phyloP scores from a whole-genome alignment of 2,888 invertebrate genomes.

The Helobdella robusta region DNA sequence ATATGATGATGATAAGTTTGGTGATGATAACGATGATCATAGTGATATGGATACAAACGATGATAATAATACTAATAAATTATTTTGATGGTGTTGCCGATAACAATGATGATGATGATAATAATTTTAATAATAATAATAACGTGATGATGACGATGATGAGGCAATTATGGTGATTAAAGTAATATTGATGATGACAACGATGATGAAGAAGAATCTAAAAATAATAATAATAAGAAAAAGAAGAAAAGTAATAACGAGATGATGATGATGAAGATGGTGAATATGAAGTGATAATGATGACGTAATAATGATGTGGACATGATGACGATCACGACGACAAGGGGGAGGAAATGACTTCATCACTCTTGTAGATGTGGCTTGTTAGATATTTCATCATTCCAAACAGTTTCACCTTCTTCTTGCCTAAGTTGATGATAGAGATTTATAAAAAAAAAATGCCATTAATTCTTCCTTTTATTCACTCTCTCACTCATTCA shows the following conservation, averaged over 20 bases:
- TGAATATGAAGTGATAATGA: too few relatives aligned
- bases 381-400: conserved; percentile 93
- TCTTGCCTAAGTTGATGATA: conserved; percentile 55
- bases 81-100: not conserved
- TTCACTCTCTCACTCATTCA: too few relatives aligned
- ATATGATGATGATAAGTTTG: not conserved
- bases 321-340: not conserved
- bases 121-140: not conserved
- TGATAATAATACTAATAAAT: not conserved
- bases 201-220: too few relatives aligned
- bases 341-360: conserved; percentile 22
- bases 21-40: not conserved
- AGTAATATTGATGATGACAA: too few relatives aligned
- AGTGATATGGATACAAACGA: too few relatives aligned
- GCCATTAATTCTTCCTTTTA: too few relatives aligned
- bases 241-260: too few relatives aligned
- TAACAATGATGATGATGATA: not conserved
- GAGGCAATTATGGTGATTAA: too few relatives aligned
- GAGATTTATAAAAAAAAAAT: not conserved
- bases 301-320: too few relatives aligned
- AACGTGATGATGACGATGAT: too few relatives aligned
- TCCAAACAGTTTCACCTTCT: conserved; percentile 84
- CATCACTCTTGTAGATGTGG: conserved; percentile 58
- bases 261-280: too few relatives aligned
- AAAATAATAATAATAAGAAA: too few relatives aligned